These are phyloP conservation scores for Scaptomyza pallida DNA, from an alignment of 1,140 invertebrate species.

Conservation along the genomic window DNA sequence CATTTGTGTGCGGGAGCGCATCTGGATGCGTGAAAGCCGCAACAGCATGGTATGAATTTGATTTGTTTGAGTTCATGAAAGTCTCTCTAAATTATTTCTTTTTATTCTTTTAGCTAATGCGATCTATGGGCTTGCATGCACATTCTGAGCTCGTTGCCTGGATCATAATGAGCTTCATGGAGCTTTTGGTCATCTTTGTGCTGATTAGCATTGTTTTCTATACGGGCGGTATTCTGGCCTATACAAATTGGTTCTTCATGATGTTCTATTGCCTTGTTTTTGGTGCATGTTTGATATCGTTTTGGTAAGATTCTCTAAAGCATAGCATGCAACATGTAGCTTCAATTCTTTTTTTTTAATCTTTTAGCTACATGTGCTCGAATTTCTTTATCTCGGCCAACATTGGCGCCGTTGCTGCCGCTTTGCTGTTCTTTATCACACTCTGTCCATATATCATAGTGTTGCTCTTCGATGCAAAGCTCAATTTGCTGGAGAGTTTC, in stretches of 20 bases:
- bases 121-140: slow-evolving; percentile 88
- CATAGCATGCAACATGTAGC: neutral
- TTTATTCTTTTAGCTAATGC: slow-evolving; percentile 85
- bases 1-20: slow-evolving; percentile 86
- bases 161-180: slow-evolving; percentile 86
- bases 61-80: neutral
- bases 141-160: slow-evolving; percentile 87
- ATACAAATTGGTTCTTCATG: slow-evolving; percentile 85
- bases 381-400: slow-evolving; percentile 87
- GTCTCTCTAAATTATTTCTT: neutral
- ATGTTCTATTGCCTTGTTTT: slow-evolving; percentile 86
- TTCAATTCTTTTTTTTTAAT: neutral
- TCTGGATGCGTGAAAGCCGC: slow-evolving; percentile 88
- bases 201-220: slow-evolving; percentile 85
- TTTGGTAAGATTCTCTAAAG: slow-evolving; percentile 85
- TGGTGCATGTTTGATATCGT: slow-evolving; percentile 86
- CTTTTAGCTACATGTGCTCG: slow-evolving; percentile 87
- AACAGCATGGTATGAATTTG: slow-evolving; percentile 86
- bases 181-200: slow-evolving; percentile 85
- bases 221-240: slow-evolving; percentile 85
- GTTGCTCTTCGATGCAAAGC: slow-evolving; percentile 86
- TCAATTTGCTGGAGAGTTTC: slow-evolving; percentile 85
- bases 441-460: slow-evolving; percentile 88
- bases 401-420: slow-evolving; percentile 86
- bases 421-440: slow-evolving; percentile 87